Evolutionary conservation across 2,113 vertebrate species (phyloP), one percentile per base, ranked within the genome.

Genomic region (Lutjanus erythropterus): DNA sequence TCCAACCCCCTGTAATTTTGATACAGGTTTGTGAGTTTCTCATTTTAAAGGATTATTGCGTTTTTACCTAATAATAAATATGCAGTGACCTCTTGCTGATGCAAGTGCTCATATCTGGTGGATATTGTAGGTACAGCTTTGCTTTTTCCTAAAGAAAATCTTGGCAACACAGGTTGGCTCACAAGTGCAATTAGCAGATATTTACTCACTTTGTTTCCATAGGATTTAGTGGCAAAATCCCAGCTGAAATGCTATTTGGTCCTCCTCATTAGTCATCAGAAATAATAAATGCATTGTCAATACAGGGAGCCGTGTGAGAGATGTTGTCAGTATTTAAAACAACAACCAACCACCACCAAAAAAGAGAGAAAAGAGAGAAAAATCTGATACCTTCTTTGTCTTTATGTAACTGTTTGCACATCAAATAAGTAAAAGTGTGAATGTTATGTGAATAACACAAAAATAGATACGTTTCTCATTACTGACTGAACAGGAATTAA

Each of bases 171-270:
- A 73, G 33, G 12, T 62, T 71, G 80, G 23, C 47, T 56, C 70
- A 56, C 19, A 58, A 15, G 0, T n/a, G 46, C 75, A 90, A 60
- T 88, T 55, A 74, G 60, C 66, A 37, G 55, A 25, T 80, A 71
- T 84, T 77, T 66, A 58, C 76, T 65, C 35, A 37, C 10, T 52
- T 71, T 72, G 56, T 70, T 85, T 74, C 33, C 47, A 62, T 58
- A 75, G 14, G 69, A 78, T 69, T 83, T 65, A 66, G n/a, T 33
- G 23, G 50, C 59, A 39, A 42, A 74, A 14, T 80, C 27, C 53
- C 52, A 61, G 23, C 12, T 53, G 59, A 60, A 27, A 60, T 84
- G 41, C 73, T 71, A 18, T 75, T 83, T 80, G 58, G 61, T 83
- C 42, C 58, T 50, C 16, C 47, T 64, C 42, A 80, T 82, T 47